Evolutionary conservation across 1,140 invertebrate genomes (phyloP).

Genomic region (Vollenhovia emeryi): DNA sequence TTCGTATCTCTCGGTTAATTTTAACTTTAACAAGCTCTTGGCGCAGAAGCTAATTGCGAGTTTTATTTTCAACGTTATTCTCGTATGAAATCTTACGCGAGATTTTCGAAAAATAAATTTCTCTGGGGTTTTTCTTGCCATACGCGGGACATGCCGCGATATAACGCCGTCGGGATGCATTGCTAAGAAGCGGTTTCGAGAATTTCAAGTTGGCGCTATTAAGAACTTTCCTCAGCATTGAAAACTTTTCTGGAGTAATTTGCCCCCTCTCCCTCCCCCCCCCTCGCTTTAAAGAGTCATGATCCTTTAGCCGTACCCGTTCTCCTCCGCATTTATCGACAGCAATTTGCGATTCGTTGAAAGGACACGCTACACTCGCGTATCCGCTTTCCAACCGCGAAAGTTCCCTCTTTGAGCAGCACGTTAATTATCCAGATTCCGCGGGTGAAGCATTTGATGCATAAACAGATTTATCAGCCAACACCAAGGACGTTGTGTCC

Average conservation of each 20-base stretch:
- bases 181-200: constrained; percentile 1
- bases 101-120: neutral
- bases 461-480: constrained; percentile 41
- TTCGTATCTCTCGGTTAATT: neutral
- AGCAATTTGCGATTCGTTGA: constrained; percentile 22
- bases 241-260: constrained; percentile 26
- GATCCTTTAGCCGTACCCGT: constrained; percentile 14
- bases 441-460: neutral
- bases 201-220: constrained; percentile 26
- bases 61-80: neutral
- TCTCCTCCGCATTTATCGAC: neutral
- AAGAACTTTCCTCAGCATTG: constrained; percentile 14
- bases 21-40: neutral
- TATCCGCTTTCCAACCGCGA: constrained; percentile 11
- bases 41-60: neutral
- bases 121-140: neutral
- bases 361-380: constrained; percentile 28
- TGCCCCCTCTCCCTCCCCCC: neutral
- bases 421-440: constrained; percentile 9
- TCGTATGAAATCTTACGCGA: neutral
- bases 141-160: too few species aligned
- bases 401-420: constrained; percentile 11
- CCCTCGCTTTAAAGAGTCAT: neutral
- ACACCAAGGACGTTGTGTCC: neutral
- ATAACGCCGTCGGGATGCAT: neutral